Base-by-base conservation (phyloP, 2,888 invertebrate genomes). In the Caenorhabditis angaria region DNA sequence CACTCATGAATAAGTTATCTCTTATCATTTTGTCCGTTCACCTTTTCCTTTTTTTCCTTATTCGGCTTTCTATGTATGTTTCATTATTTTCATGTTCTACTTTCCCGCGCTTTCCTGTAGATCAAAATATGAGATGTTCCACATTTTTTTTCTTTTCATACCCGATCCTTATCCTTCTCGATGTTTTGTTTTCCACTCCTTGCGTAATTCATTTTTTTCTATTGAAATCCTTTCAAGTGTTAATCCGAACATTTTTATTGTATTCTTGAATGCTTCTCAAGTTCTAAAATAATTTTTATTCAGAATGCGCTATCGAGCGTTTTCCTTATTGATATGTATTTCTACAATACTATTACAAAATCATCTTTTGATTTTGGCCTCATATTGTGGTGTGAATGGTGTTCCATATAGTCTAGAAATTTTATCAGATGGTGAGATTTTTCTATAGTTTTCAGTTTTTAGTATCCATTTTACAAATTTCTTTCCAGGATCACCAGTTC, bases 391-490 rank as follows among this genome's bases (percentile, higher is more conserved):
- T 27, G 75, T 78, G 55, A 80, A 80, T 62, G 86, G 83, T 10
- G 85, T 86, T 20, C 86, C 86, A 8, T 86, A 83, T 76, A 83
- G 83, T 59, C 72, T 86, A 28, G 86, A 86, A 63, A 81, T 81
- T 25, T 67, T 81, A 54, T 71, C 80, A 6, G 77, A 78, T 63
- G 83, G 83, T 78, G 48, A 59, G 72, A 41, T 14, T 5, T 63
- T 35, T 6, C 10, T 6, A n/a, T 35, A 20, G 5, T 55, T 10
- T 29, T n/a, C n/a, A n/a, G n/a, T n/a, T n/a, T n/a, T n/a, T n/a
- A n/a, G n/a, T n/a, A n/a, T 4, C 5, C 48, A 18, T 5, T 8
- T 61, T 6, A 8, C 6, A 5, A 29, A 25, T 25, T 59, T 51
- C n/a, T n/a, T n/a, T 70, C 12, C 32, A 80, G 82, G 82, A 25